Evolutionary conservation across 2,113 vertebrate species (phyloP).

Genomic region (Spermophilus dauricus): DNA sequence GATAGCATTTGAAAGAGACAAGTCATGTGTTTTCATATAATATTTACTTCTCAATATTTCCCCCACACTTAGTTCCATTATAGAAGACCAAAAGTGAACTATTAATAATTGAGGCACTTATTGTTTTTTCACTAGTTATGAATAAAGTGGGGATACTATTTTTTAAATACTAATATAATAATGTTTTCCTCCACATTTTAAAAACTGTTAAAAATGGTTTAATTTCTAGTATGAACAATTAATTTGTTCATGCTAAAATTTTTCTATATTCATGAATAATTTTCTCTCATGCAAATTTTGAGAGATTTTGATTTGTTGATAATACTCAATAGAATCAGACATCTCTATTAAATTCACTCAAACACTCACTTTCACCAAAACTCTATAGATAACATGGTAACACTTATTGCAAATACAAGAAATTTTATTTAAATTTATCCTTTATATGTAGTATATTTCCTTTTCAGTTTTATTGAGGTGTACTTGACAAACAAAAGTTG

Average conservation of each 20-base stretch:
- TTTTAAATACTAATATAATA: slow-evolving; percentile 8
- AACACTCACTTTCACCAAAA: neutral
- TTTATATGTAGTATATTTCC: neutral
- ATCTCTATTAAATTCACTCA: neutral
- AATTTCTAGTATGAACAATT: neutral
- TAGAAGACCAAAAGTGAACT: neutral
- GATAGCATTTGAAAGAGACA: neutral
- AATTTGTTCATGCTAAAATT: neutral
- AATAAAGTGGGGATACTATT: neutral
- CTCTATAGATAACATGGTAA: neutral
- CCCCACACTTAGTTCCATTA: neutral
- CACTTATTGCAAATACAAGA: neutral
- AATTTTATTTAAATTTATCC: neutral
- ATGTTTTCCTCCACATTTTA: neutral
- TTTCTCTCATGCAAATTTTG: neutral
- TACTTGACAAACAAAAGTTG: no score
- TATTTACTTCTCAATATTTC: neutral
- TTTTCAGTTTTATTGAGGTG: neutral
- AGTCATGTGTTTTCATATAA: neutral
- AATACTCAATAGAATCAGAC: neutral
- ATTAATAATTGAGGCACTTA: neutral
- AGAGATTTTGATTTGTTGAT: neutral
- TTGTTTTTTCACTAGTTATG: neutral
- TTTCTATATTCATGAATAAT: neutral
- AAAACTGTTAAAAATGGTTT: neutral